A percentile compares a stretch with the other conserved stretches of the same genome.
phyloP scores from a whole-genome alignment of 2,113 vertebrate species.

The Pavo muticus region DNA sequence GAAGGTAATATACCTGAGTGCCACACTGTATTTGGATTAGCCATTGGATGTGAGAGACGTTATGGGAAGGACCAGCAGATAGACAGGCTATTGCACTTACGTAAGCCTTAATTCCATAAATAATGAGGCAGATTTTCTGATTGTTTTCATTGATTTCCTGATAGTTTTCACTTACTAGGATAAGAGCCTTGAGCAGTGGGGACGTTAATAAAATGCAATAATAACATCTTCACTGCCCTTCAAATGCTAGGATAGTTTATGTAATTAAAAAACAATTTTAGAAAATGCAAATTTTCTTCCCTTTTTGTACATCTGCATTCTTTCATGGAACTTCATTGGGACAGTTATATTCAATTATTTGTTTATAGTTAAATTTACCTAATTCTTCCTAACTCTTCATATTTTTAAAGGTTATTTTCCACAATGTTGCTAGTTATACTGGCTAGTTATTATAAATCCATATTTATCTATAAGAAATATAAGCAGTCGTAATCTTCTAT shows the following conservation, averaged over 20 bases:
- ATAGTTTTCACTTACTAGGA: constrained; percentile 31
- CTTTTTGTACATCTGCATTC: constrained; percentile 16
- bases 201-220: constrained; percentile 29
- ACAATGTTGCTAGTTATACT: background rate
- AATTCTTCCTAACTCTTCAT: background rate
- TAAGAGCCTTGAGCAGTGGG: constrained; percentile 42
- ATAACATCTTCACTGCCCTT: background rate
- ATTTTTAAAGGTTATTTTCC: constrained; percentile 50
- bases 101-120: background rate
- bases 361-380: constrained; percentile 59
- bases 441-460: background rate
- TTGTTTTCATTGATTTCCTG: background rate
- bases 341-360: constrained; percentile 52
- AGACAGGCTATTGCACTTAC: background rate
- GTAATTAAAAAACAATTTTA: constrained; percentile 15
- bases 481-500: background rate
- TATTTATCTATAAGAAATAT: background rate
- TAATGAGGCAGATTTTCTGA: background rate
- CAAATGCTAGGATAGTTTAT: constrained; percentile 15
- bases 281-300: background rate
- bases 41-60: background rate
- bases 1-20: background rate
- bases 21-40: background rate
- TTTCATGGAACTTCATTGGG: constrained; percentile 43
- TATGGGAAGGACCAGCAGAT: background rate